Evolutionary conservation across 2,113 vertebrate genomes (phyloP), one percentile per base, ranked within the genome.

Genomic region (Athene cunicularia): DNA sequence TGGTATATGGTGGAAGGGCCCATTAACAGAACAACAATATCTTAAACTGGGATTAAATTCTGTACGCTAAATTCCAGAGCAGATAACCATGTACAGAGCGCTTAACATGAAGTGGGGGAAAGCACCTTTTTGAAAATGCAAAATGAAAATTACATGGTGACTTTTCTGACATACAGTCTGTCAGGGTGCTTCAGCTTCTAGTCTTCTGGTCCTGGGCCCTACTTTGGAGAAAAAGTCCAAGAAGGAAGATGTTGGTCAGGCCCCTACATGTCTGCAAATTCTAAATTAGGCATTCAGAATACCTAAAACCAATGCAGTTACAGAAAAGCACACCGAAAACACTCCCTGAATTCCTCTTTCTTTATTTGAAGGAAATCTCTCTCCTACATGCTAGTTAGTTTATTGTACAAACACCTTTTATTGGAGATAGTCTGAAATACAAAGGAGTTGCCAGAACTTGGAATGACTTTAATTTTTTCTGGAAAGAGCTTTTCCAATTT

Each of bases 221-320:
- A 32, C 35, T 87, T 39, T 67, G 28, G 26, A 73, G 37, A 82
- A 55, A 43, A 85, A 50, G 7, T 28, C 24, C 50, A 71, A 15
- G 26, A 56, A 58, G n/a, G 16, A 86, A 60, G n/a, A 66, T n/a
- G 79, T 76, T 0, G 0, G 8, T 79, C 24, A 37, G 37, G 14
- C 2, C 12, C 11, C 32, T 52, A 22, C 8, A 26, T 11, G 35
- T 41, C 13, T 39, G 35, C 12, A 80, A 64, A 67, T 47, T n/a
- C 11, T 59, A 62, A 80, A 83, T 41, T 13, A 52, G 62, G 35
- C n/a, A 59, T 88, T 75, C 58, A 68, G 35, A 55, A 16, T 55
- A n/a, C 28, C 37, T 71, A 55, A 94, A 74, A 5, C 26, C 8
- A 64, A 30, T 14, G 39, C 22, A 92, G 22, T 37, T 80, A 72